A percentile compares a stretch with the other conserved stretches of the same genome.
These are phyloP conservation scores for Mesitornis unicolor DNA, from an alignment of 2,113 vertebrate genomes.

Conservation along the genomic window DNA sequence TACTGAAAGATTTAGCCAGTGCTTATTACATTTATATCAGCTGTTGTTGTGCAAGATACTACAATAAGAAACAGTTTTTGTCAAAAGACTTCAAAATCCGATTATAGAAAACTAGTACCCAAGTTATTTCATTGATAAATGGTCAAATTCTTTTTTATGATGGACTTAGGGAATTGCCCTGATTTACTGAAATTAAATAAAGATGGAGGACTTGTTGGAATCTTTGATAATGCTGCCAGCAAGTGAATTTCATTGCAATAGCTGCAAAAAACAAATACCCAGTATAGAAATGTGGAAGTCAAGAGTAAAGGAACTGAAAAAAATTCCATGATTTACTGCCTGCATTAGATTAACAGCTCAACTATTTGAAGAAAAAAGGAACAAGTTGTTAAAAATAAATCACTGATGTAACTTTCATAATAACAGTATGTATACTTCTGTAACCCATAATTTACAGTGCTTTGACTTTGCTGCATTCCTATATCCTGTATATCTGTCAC, in stretches of 20 bases:
- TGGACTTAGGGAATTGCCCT: neutral
- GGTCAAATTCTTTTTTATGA: neutral
- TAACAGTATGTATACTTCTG: neutral
- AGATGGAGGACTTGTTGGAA: neutral
- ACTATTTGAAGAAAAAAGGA: neutral
- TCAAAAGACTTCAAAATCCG: neutral
- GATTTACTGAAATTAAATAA: slow-evolving; percentile 15
- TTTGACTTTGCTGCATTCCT: neutral
- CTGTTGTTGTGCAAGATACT: neutral
- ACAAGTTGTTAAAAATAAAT: slow-evolving; percentile 15
- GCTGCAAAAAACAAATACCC: neutral
- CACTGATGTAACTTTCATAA: neutral
- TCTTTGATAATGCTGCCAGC: neutral
- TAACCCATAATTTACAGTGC: neutral
- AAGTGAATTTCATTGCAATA: neutral
- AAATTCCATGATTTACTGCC: neutral
- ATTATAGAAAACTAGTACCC: neutral
- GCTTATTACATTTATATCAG: neutral
- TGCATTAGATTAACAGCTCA: slow-evolving; percentile 19
- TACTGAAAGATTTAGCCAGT: neutral
- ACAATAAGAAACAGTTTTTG: neutral
- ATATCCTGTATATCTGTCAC: neutral
- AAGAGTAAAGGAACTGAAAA: neutral
- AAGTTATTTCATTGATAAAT: neutral
- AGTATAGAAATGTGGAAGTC: neutral